These are phyloP conservation scores for Lordiphosa andalusiaca DNA, from an alignment of 2,888 invertebrate genomes.

Conservation along the genomic window DNA sequence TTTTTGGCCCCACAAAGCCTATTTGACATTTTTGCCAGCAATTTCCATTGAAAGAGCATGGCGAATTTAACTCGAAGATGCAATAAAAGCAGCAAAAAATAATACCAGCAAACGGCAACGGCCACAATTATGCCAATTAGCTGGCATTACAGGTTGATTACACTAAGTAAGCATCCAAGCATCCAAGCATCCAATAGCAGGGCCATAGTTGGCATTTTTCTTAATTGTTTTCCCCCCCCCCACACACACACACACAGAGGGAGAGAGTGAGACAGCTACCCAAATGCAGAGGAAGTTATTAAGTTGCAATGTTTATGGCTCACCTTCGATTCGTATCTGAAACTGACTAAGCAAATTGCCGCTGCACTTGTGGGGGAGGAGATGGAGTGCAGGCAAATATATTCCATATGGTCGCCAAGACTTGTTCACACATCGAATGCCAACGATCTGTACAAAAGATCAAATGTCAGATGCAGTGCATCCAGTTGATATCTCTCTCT, in stretches of 20 bases:
- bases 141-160: conserved; percentile 75
- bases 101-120: conserved; percentile 9
- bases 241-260: no score
- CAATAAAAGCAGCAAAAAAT: conserved; percentile 28
- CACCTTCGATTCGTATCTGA: conserved; percentile 50
- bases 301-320: conserved; percentile 47
- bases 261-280: neutral
- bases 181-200: conserved; percentile 14
- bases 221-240: conserved; percentile 35
- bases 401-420: conserved; percentile 59
- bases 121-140: conserved; percentile 71
- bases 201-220: conserved; percentile 49
- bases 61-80: conserved; percentile 42
- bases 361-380: conserved; percentile 38
- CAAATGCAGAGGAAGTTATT: conserved; percentile 56
- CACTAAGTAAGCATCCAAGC: conserved; percentile 30
- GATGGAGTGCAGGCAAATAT: conserved; percentile 34
- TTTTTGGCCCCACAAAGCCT: conserved; percentile 49
- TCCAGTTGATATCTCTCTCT: no score
- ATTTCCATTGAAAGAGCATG: conserved; percentile 66
- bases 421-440: conserved; percentile 33
- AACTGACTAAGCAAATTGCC: conserved; percentile 49
- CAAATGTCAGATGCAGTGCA: conserved; percentile 54
- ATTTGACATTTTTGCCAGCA: conserved; percentile 68
- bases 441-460: conserved; percentile 55